These are phyloP conservation scores for Drosophila persimilis DNA, from an alignment of 1,140 invertebrate genomes.

Conservation along the genomic window DNA sequence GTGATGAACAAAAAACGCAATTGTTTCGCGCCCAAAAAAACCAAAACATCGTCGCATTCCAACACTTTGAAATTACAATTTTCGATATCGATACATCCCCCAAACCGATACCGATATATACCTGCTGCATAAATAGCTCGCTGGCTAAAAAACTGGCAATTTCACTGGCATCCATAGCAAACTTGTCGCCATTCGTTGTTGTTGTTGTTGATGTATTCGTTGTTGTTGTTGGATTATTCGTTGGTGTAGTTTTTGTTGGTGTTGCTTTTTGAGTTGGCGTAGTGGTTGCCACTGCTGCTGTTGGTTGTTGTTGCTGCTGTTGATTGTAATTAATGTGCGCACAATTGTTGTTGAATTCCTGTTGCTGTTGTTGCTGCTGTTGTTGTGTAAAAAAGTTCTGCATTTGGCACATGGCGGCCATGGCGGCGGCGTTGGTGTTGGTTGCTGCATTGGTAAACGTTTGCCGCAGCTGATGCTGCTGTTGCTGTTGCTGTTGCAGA, in stretches of 20 bases:
- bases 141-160: conserved; percentile 91
- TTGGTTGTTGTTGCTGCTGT: conserved; percentile 44
- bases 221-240: conserved; percentile 34
- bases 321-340: conserved; percentile 61
- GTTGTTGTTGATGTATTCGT: conserved; percentile 17
- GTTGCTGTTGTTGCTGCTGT: conserved; percentile 31
- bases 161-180: conserved; percentile 89
- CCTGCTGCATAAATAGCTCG: conserved; percentile 91
- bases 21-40: conserved; percentile 42
- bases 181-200: conserved; percentile 55
- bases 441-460: no score
- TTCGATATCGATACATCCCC: background rate
- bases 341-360: conserved; percentile 56
- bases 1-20: conserved; percentile 43
- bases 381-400: conserved; percentile 70
- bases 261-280: conserved; percentile 1
- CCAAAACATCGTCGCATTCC: background rate
- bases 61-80: no score
- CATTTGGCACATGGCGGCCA: conserved; percentile 76
- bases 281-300: conserved; percentile 12
- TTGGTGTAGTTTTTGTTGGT: conserved; percentile 21
- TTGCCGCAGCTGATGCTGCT: conserved; percentile 1
- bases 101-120: conserved; percentile 78
- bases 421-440: conserved; percentile 58
- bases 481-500: conserved; percentile 14